Percentiles rank a stretch among this genome's conserved stretches.
Conservation (phyloP, 2,113 vertebrate species). For the Dinomys branickii region DNA sequence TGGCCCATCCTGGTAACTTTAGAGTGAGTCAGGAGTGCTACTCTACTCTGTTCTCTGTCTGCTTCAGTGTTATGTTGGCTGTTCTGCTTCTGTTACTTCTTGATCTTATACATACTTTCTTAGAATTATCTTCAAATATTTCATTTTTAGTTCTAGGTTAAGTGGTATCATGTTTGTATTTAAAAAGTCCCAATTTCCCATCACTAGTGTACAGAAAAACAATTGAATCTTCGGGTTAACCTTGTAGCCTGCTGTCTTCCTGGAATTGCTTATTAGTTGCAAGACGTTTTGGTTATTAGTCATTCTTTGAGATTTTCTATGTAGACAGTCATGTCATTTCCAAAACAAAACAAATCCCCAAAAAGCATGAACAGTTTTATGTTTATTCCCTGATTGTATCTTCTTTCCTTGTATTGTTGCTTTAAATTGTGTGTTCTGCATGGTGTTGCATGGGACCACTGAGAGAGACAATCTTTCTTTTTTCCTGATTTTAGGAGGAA, state of each 20-base stretch:
- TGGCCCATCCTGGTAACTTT: neutral
- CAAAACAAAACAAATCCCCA: neutral
- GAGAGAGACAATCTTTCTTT: neutral
- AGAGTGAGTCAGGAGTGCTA: neutral
- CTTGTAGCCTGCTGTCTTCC: neutral
- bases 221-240: neutral
- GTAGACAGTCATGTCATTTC: neutral
- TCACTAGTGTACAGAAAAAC: neutral
- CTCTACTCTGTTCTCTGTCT: neutral
- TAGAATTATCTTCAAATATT: neutral
- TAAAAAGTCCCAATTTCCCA: neutral
- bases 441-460: neutral
- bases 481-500: neutral
- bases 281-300: neutral
- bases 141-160: neutral
- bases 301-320: neutral
- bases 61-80: neutral
- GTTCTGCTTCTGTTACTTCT: neutral
- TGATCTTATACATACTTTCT: neutral
- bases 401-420: neutral
- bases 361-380: neutral
- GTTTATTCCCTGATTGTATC: neutral
- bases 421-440: neutral
- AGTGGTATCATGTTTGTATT: neutral
- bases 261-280: neutral